Evolutionary conservation across 2,888 invertebrate genomes (phyloP).

Genomic region (Harpagoxenus sublaevis): DNA sequence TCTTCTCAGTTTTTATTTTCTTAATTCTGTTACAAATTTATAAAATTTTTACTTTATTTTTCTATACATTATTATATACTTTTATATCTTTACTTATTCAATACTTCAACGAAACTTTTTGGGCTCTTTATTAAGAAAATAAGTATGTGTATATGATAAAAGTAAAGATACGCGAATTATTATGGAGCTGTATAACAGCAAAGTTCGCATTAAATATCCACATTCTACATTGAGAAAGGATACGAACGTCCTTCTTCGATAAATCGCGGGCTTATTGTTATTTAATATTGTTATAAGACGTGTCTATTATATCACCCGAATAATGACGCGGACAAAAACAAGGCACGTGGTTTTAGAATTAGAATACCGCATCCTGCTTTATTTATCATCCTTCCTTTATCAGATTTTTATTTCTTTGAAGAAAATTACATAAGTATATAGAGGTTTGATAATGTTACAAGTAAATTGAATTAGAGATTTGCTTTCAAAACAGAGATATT

Average conservation of each 20-base stretch:
- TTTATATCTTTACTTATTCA: neutral
- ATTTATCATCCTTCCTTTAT: slow-evolving; percentile 5
- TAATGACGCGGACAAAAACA: neutral
- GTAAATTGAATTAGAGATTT: neutral
- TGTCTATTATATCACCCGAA: slow-evolving; percentile 2
- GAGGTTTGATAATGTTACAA: neutral
- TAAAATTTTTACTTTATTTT: neutral
- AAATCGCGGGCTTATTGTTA: slow-evolving; percentile 1
- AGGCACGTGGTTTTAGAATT: slow-evolving; percentile 6
- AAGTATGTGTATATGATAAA: neutral
- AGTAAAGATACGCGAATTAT: neutral
- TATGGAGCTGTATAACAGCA: neutral
- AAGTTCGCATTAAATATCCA: neutral
- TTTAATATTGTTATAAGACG: slow-evolving; percentile 26
- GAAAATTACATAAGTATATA: neutral
- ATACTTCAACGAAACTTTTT: neutral
- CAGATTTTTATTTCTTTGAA: slow-evolving; percentile 15
- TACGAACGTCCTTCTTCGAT: neutral
- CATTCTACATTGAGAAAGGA: neutral
- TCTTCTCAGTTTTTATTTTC: neutral
- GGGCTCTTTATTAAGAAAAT: neutral
- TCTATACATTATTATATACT: neutral
- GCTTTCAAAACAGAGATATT: neutral
- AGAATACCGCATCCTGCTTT: slow-evolving; percentile 22
- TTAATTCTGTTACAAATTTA: neutral